These are phyloP conservation scores for Andricus quercusramuli DNA, from an alignment of 2,888 invertebrate species.

Conservation along the genomic window DNA sequence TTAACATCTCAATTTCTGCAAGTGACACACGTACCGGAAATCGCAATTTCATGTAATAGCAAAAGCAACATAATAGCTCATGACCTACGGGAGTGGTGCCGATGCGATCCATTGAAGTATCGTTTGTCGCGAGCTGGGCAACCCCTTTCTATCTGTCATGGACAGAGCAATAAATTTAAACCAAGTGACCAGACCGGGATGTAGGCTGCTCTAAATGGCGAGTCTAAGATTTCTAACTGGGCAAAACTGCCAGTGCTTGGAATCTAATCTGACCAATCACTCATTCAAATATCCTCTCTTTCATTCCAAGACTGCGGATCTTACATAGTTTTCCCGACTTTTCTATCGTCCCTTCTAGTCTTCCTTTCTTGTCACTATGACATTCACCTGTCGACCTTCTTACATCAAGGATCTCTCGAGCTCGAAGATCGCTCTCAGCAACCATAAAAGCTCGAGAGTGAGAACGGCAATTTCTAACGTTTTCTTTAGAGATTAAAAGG, in stretches of 20 bases:
- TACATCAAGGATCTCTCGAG: conserved; percentile 16
- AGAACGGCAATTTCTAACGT: conserved; percentile 19
- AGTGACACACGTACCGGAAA: conserved; percentile 27
- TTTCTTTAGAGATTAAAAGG: neutral
- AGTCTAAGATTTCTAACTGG: conserved; percentile 49
- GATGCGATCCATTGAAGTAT: conserved; percentile 17
- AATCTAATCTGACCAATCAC: conserved; percentile 42
- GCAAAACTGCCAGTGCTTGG: conserved; percentile 12
- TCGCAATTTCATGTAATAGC: conserved; percentile 17
- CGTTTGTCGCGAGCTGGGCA: conserved; percentile 40
- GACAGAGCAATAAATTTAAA: conserved; percentile 50
- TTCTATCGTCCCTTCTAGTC: conserved; percentile 14
- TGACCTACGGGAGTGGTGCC: conserved; percentile 23
- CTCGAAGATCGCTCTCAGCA: conserved; percentile 14
- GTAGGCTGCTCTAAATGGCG: conserved; percentile 44
- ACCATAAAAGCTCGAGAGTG: conserved; percentile 4
- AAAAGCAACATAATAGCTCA: conserved; percentile 26
- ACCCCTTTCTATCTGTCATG: conserved; percentile 48
- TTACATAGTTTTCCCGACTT: conserved; percentile 48
- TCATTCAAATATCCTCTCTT: conserved; percentile 44
- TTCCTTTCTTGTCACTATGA: conserved; percentile 29
- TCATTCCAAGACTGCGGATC: conserved; percentile 42
- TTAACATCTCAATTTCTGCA: conserved; percentile 18
- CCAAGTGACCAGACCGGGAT: conserved; percentile 30
- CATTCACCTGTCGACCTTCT: conserved; percentile 32